These are phyloP conservation scores for Polyploca ridens DNA, from an alignment of 2,888 invertebrate species.

Conservation along the genomic window DNA sequence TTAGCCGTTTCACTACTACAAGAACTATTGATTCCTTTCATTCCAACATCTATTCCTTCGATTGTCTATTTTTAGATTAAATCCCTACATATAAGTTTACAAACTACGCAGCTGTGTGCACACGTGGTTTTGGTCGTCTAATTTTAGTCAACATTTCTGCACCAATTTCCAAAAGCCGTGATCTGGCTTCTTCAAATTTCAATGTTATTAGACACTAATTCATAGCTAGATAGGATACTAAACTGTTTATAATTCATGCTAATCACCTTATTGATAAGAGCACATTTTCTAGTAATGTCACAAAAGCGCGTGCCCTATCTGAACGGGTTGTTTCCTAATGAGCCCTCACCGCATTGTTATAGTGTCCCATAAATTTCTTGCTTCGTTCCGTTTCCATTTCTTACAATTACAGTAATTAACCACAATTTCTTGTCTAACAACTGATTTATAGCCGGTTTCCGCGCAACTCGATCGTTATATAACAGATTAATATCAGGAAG, in stretches of 20 bases:
- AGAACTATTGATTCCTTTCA: no score
- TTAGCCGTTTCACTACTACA: no score
- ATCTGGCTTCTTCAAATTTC: no score
- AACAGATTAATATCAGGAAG: not conserved
- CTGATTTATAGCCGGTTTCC: not conserved
- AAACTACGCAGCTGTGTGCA: no score
- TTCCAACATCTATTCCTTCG: no score
- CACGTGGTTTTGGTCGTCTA: no score
- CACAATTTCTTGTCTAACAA: conserved; percentile 8
- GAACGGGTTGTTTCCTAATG: not conserved
- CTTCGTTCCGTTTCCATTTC: not conserved
- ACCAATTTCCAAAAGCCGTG: no score
- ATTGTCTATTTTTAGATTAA: no score
- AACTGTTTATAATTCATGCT: not conserved
- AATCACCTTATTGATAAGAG: not conserved
- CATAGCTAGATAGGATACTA: not conserved
- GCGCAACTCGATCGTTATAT: conserved; percentile 4
- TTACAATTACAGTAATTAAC: conserved; percentile 7
- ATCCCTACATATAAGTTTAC: no score
- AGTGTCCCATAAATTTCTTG: not conserved
- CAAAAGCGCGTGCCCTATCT: not conserved
- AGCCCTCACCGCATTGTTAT: not conserved
- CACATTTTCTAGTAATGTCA: not conserved
- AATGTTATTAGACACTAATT: no score
- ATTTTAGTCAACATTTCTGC: no score